These are phyloP conservation scores for Synaphobranchus kaupii DNA, from an alignment of 2,797 vertebrate species.

Conservation along the genomic window DNA sequence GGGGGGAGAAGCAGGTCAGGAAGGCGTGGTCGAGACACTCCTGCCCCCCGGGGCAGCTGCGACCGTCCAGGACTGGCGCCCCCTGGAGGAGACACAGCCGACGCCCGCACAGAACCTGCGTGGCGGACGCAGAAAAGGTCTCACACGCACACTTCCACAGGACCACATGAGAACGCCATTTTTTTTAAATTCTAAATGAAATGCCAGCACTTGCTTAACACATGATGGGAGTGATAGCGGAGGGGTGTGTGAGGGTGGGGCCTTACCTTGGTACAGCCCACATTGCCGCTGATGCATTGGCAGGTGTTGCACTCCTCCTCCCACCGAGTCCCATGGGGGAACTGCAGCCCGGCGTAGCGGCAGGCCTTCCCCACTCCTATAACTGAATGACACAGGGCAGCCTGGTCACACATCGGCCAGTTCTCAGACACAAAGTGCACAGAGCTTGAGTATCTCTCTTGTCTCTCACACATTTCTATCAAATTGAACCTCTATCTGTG, in stretches of 20 bases:
- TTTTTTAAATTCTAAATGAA: too few relatives aligned
- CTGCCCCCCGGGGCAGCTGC: constrained; percentile 79
- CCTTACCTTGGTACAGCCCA: constrained; percentile 89
- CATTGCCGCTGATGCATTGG: constrained; percentile 83
- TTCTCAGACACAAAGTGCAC: background rate
- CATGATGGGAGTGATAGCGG: background rate
- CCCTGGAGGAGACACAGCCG: constrained; percentile 78
- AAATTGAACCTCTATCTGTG: too few relatives aligned
- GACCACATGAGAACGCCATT: background rate
- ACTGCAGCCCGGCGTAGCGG: constrained; percentile 82
- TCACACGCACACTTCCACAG: background rate
- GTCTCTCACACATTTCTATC: too few relatives aligned
- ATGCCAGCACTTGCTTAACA: background rate
- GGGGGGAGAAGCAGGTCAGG: constrained; percentile 88
- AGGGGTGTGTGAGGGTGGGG: background rate
- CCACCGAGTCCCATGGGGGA: constrained; percentile 90
- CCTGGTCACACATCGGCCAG: background rate
- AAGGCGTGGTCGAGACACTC: constrained; percentile 79
- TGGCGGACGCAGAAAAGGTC: background rate
- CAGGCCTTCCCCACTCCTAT: constrained; percentile 85
- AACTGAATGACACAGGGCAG: constrained; percentile 65
- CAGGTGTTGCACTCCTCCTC: constrained; percentile 94
- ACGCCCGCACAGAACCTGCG: constrained; percentile 88
- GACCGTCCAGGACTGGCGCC: constrained; percentile 51
- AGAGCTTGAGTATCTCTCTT: too few relatives aligned